phyloP scores from a whole-genome alignment of 2,797 vertebrate genomes.

The Oophaga sylvatica region DNA sequence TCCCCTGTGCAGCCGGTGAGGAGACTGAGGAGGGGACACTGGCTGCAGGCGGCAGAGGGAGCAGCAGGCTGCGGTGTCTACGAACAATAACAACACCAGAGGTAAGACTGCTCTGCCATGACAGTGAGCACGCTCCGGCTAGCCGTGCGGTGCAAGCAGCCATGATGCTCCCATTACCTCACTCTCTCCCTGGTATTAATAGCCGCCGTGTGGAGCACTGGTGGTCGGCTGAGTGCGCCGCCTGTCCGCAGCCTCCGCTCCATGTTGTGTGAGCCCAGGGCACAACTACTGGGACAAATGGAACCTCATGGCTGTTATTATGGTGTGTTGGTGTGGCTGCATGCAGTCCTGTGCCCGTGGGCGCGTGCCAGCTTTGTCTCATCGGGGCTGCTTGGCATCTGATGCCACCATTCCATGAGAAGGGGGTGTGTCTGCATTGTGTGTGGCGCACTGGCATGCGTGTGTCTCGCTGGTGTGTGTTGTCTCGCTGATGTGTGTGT shows the following conservation, averaged over 20 bases:
- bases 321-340: not conserved
- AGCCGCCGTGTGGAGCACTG: not conserved
- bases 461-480: not conserved
- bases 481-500: too few species aligned
- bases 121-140: too few species aligned
- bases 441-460: too few species aligned
- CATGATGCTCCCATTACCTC: not conserved
- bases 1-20: not conserved
- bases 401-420: not conserved
- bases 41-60: slow-evolving; percentile 41
- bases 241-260: not conserved
- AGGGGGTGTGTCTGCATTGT: slow-evolving; percentile 9
- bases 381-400: too few species aligned
- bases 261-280: not conserved
- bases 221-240: not conserved
- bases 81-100: slow-evolving; percentile 3
- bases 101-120: slow-evolving; percentile 27
- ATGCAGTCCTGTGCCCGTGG: not conserved
- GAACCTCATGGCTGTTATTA: not conserved
- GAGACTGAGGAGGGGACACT: not conserved
- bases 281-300: not conserved
- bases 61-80: slow-evolving; percentile 15
- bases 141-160: not conserved
- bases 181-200: not conserved
- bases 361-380: slow-evolving; percentile 9